Evolutionary conservation across 2,113 vertebrate genomes (phyloP).

Genomic region (Empidonax alnorum): DNA sequence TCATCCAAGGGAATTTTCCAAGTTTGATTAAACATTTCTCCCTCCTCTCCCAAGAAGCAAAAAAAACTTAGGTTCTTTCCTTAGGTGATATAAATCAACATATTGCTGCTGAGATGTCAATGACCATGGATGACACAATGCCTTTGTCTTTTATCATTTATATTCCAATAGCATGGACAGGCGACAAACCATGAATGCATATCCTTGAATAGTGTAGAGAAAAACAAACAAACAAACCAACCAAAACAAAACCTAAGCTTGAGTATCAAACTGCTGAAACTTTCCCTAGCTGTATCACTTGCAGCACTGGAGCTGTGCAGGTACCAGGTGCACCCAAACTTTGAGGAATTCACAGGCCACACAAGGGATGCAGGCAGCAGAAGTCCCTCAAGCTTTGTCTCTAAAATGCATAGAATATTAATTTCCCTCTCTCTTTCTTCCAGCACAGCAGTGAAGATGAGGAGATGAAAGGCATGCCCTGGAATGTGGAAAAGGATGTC

Average conservation of each 20-base stretch:
- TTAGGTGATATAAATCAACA: background rate
- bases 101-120: background rate
- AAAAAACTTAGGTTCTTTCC: background rate
- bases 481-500: slow-evolving; percentile 43
- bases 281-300: background rate
- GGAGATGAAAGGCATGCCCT: slow-evolving; percentile 11
- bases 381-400: background rate
- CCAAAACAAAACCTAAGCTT: background rate
- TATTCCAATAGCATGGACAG: background rate
- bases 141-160: background rate
- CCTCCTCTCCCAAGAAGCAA: background rate
- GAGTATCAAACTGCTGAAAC: background rate
- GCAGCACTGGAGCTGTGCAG: background rate
- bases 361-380: background rate
- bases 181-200: background rate
- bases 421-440: background rate
- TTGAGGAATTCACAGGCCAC: background rate
- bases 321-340: background rate
- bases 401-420: background rate
- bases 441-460: background rate
- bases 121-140: fast-evolving
- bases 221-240: background rate
- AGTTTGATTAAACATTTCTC: background rate
- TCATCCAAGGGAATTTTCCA: background rate
- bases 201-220: background rate